phyloP scores from a whole-genome alignment of 53 echinoderm and acorn worm genomes.

The Patiria pectinifera region DNA sequence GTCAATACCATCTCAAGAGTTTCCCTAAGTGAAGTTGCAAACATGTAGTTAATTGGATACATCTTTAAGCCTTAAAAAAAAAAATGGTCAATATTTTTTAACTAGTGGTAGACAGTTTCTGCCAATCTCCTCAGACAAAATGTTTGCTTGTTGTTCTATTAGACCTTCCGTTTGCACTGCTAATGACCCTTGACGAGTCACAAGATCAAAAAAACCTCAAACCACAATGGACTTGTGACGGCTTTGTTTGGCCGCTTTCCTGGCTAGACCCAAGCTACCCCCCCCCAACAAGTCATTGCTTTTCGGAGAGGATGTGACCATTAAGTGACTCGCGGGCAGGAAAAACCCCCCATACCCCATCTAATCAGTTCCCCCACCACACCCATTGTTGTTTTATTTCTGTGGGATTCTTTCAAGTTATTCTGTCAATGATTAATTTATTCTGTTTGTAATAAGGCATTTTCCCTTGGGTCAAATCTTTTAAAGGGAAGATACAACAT shows the following conservation, averaged over 20 bases:
- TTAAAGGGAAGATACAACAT: no score
- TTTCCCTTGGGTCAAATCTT: neutral
- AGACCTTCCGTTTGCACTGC: neutral
- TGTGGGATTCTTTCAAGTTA: neutral
- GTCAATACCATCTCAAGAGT: no score
- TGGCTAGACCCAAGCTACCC: conserved; percentile 1
- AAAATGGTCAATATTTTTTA: no score
- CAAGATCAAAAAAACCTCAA: neutral
- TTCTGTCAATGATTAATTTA: neutral
- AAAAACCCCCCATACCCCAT: conserved; percentile 29
- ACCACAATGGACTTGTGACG: neutral
- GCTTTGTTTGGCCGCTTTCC: neutral
- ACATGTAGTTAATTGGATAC: no score
- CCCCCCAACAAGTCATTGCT: neutral
- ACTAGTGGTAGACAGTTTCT: neutral
- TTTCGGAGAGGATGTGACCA: conserved; percentile 37
- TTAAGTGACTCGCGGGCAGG: conserved; percentile 21
- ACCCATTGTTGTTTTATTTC: conserved; percentile 16
- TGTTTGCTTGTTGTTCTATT: neutral
- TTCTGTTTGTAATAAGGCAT: no score
- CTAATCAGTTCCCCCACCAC: conserved; percentile 38
- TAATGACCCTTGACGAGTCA: neutral
- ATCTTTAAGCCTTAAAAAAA: no score
- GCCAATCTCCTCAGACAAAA: neutral
- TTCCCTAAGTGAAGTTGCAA: no score